Conservation (phyloP, 2,888 invertebrate genomes). For the Cosmopolites sordidus region DNA sequence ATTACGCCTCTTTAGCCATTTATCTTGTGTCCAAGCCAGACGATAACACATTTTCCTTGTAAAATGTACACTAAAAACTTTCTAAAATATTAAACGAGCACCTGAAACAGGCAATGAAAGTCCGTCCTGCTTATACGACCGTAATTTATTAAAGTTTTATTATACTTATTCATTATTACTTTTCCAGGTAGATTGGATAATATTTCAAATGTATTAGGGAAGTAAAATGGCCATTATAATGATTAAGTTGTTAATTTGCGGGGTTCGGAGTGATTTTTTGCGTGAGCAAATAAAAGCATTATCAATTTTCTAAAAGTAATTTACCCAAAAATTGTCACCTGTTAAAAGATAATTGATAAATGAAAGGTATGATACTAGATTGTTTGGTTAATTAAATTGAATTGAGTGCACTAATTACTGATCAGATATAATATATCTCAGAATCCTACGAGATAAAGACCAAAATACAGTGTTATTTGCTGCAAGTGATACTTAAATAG, state of each 20-base stretch:
- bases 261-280: neutral
- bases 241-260: conserved; percentile 13
- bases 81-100: conserved; percentile 27
- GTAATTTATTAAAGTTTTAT: conserved; percentile 22
- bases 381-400: too few species aligned
- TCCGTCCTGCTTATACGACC: conserved; percentile 10
- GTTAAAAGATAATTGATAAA: too few species aligned
- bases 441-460: too few species aligned
- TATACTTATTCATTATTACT: conserved; percentile 17
- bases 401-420: too few species aligned
- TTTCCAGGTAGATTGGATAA: conserved; percentile 11
- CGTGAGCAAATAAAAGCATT: neutral
- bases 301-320: neutral
- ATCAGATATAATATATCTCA: too few species aligned
- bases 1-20: conserved; percentile 37
- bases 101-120: conserved; percentile 24
- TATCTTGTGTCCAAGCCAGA: conserved; percentile 39
- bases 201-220: conserved; percentile 8
- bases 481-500: too few species aligned
- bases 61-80: conserved; percentile 33
- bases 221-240: conserved; percentile 3
- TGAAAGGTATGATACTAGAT: too few species aligned
- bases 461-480: too few species aligned
- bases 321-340: too few species aligned
- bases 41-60: conserved; percentile 38